Evolutionary conservation across 2,797 vertebrate genomes (phyloP), one percentile per base, ranked within the genome.

Genomic region (Sebastes aleutianus): DNA sequence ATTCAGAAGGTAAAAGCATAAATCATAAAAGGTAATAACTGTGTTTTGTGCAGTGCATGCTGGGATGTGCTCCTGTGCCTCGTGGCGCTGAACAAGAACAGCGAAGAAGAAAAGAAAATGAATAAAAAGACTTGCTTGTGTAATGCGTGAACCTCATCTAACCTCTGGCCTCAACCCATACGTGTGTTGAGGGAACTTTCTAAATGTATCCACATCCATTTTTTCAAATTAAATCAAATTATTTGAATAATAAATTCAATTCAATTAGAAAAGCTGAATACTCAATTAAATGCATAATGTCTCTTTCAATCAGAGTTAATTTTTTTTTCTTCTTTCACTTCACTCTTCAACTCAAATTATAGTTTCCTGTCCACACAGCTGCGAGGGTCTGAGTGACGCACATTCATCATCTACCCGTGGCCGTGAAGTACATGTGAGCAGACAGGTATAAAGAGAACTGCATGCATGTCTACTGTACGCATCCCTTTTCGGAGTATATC

Each of bases 1-100:
- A 81, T 64, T 34, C 26, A 74, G 24, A 22, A n/a, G 54, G 54
- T 16, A 27, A 39, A 76, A 31, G 24, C 66, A 43, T 9, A 27
- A 53, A 47, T 14, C 6, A 26, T 1, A 47, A 22, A 66, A 10
- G 65, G 5, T 24, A 34, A 66, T 18, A 62, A 26, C 20, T 22
- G 36, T 12, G 47, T 64, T 26, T 56, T 36, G 18, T 62, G 50
- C 57, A 36, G 24, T 83, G 75, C 65, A 80, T 81, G 27, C 24
- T 77, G 73, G 50, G 63, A 75, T 24, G 53, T 47, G 3, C 12
- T 26, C 16, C 57, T 65, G 43, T 65, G 50, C 50, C 64, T 20
- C n/a, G 3, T 5, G 56, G 31, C 4, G 5, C 34, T 24, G 43
- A 43, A 56, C 13, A 58, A 43, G n/a, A 67, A 50, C 67, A 59